A percentile compares a stretch with the other conserved stretches of the same genome.
Conservation (phyloP, 2,797 vertebrate genomes). For the Coilia nasus region DNA sequence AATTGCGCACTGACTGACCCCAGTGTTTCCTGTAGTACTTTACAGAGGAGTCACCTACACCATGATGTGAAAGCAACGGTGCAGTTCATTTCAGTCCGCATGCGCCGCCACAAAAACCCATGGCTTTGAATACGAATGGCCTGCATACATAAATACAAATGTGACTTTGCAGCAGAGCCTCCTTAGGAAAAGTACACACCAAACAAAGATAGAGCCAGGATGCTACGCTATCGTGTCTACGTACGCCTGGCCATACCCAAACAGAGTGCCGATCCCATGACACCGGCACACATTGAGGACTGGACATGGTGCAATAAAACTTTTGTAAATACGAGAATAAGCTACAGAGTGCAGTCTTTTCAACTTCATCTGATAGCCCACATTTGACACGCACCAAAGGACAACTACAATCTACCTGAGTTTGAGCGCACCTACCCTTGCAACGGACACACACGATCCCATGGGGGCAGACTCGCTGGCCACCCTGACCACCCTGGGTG, state of each 20-base stretch:
- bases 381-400: too few relatives aligned
- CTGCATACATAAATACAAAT: constrained; percentile 22
- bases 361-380: too few relatives aligned
- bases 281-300: not conserved
- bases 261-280: not conserved
- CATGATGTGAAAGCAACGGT: not conserved
- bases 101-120: not conserved
- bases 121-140: not conserved
- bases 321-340: too few relatives aligned
- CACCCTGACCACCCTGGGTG: not conserved
- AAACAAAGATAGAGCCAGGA: not conserved
- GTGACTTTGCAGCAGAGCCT: not conserved
- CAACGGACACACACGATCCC: not conserved
- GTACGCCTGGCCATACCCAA: not conserved
- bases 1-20: not conserved
- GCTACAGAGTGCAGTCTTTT: too few relatives aligned
- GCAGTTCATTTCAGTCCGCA: not conserved
- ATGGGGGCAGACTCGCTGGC: not conserved
- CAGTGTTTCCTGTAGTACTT: not conserved
- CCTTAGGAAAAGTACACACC: not conserved
- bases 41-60: not conserved
- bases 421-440: too few relatives aligned
- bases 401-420: too few relatives aligned
- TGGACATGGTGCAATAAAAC: too few relatives aligned
- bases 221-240: not conserved